Evolutionary conservation across 1,140 invertebrate species (phyloP).

Genomic region (Stegodyphus mimosarum): DNA sequence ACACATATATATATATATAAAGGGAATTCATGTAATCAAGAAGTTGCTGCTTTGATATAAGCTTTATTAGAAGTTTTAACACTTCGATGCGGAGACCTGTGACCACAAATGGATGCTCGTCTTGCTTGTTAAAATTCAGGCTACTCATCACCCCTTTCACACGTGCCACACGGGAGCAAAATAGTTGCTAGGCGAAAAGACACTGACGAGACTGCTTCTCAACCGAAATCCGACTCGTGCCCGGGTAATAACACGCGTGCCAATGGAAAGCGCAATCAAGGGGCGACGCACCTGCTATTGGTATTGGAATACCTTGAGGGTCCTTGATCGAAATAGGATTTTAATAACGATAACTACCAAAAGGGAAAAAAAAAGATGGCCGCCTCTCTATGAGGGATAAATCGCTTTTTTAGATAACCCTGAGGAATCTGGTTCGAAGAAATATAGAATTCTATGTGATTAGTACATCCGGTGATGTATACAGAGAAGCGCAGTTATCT

Average conservation of each 20-base stretch:
- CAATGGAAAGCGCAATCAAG: constrained; percentile 29
- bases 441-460: constrained; percentile 12
- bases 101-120: too few relatives aligned
- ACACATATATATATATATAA: too few relatives aligned
- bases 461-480: constrained; percentile 19
- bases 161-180: constrained; percentile 28
- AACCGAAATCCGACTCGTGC: constrained; percentile 6
- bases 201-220: not conserved
- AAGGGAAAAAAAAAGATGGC: not conserved
- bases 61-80: too few relatives aligned
- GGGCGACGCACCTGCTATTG: constrained; percentile 31
- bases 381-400: not conserved
- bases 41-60: too few relatives aligned
- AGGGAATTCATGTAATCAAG: too few relatives aligned
- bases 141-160: not conserved
- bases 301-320: constrained; percentile 5
- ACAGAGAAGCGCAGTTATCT: too few relatives aligned
- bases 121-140: too few relatives aligned
- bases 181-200: not conserved
- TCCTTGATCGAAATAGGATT: constrained; percentile 5
- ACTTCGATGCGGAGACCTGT: too few relatives aligned
- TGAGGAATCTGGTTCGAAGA: not conserved
- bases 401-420: not conserved
- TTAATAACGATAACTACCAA: constrained; percentile 31
- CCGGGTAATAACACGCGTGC: constrained; percentile 21